Base-by-base conservation (phyloP, 92 coral and sea anemone genomes). In the Palythoa caribaeorum region DNA sequence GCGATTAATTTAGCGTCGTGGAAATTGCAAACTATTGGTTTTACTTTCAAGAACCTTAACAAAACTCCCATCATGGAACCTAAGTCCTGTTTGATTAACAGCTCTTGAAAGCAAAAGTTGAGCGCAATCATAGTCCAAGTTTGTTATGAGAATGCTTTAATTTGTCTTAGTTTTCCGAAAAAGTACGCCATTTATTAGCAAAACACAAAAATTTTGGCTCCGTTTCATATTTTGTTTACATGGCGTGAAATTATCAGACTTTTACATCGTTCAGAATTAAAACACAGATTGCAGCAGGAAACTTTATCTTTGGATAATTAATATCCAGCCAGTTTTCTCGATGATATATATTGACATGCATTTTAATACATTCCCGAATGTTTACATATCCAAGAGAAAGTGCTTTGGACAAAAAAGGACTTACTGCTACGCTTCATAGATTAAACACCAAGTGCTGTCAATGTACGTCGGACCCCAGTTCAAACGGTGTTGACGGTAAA, bases 381-480 rank as follows among this genome's bases (percentile, higher is more conserved):
- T 81, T 81, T 81, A 68, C 86, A 81, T 81, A 81, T 81, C 44
- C 47, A 81, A 81, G 44, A 47, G 48, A 35, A 66, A 65, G 47
- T 81, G 37, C 48, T 81, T 81, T 81, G 76, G 40, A 12, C 66
- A 13, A 81, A 81, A 68, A 68, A 52, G 50, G 50, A 44, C 50
- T 44, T 44, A 38, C 28, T 39, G 51, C 20, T 47, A 2, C 36
- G 40, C 5, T 50, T 79, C 2, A 10, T 40, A 44, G 20, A 81
- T 39, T 50, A 63, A 50, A 36, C 63, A 66, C 9, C 44, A 81
- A 36, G 40, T 81, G 86, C 12, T 66, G 44, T 40, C 76, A 69
- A 44, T 48, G 48, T 54, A 12, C 14, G 71, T 62, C 75, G 35
- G 50, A 63, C 44, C 2, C 28, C 40, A 80, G n/a, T 35, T 44